Evolutionary conservation across 1,140 invertebrate species (phyloP), one percentile per base, ranked within the genome.

Genomic region (Drosophila setifemur): DNA sequence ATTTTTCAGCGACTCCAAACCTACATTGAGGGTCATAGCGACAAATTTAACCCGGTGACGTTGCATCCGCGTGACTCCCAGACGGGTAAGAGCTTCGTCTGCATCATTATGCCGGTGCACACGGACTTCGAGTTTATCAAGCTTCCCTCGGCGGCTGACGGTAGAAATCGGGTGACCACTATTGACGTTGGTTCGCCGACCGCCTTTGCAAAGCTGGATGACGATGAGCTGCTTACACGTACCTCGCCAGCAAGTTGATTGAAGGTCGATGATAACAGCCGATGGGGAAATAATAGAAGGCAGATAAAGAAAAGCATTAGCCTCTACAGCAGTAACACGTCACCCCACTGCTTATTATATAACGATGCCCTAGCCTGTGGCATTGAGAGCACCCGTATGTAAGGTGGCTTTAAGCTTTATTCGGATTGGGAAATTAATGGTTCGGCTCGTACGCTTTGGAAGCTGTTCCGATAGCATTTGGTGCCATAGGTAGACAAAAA

Each of bases 91-190:
- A 95, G 94, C 47, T 98, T 98, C 89, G 96, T 97, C 92, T 98
- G 97, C 91, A 95, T 98, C 39, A 97, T 98, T 28, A 97, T 98
- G 95, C 95, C 96, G 7, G 96, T 97, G 72, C 92, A 85, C 40
- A 93, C 93, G 0, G 94, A 96, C 67, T 92, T 93, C 0, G 94
- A 95, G 63, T 92, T 92, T 40, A 91, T 93, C 43, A 90, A 94
- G 43, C 88, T 95, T 19, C 93, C 93, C 2, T 93, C 92, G 2
- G 93, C 94, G 29, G 72, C 87, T 2, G 88, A 90, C 61, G 75
- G 79, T 2, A 93, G 93, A 3, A 93, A 93, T 37, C 91, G 91
- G 12, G 93, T 95, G 16, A 92, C 91, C 33, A 95, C 94, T 63
- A 92, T 95, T 23, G 94, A 95, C 76, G 92, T 95, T 8, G 92